Percentiles rank a stretch among this genome's conserved stretches.
Evolutionary conservation across 2,113 vertebrate species (phyloP).

Genomic region (Maccullochella peelii): DNA sequence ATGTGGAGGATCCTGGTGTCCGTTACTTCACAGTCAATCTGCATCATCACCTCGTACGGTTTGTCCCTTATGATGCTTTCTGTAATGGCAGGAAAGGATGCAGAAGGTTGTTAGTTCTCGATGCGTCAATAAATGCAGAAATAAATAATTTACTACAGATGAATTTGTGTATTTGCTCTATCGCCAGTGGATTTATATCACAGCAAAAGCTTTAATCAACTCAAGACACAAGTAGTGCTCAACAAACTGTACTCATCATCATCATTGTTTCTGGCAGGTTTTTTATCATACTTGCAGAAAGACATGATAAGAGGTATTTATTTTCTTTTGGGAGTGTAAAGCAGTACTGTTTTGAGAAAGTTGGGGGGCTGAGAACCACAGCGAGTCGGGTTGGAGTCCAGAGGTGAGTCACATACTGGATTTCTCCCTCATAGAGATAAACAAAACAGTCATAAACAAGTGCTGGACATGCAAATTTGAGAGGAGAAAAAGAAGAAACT

Average conservation of each 20-base stretch:
- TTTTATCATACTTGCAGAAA: background rate
- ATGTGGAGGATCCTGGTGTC: conserved; percentile 95
- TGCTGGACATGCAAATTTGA: conserved; percentile 57
- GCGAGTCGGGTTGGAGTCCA: conserved; percentile 40
- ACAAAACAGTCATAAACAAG: conserved; percentile 68
- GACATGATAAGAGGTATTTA: conserved; percentile 4
- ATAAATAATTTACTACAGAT: background rate
- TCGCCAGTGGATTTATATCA: background rate
- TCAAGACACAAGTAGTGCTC: background rate
- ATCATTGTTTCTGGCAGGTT: background rate
- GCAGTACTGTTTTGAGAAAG: conserved; percentile 11
- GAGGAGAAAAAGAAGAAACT: conserved; percentile 36
- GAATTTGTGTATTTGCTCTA: background rate
- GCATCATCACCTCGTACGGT: conserved; percentile 97
- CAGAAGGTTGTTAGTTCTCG: background rate
- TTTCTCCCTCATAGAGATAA: conserved; percentile 69
- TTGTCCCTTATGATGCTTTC: conserved; percentile 93
- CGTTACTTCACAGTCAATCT: conserved; percentile 97
- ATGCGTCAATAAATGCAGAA: background rate
- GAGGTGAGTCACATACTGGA: conserved; percentile 74
- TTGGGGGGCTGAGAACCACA: conserved; percentile 33
- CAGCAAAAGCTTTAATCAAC: background rate
- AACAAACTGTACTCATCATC: background rate
- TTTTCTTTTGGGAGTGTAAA: conserved; percentile 1
- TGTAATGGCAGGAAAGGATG: conserved; percentile 69